Evolutionary conservation across 2,797 vertebrate genomes (phyloP).

Genomic region (Buceros bicornis): DNA sequence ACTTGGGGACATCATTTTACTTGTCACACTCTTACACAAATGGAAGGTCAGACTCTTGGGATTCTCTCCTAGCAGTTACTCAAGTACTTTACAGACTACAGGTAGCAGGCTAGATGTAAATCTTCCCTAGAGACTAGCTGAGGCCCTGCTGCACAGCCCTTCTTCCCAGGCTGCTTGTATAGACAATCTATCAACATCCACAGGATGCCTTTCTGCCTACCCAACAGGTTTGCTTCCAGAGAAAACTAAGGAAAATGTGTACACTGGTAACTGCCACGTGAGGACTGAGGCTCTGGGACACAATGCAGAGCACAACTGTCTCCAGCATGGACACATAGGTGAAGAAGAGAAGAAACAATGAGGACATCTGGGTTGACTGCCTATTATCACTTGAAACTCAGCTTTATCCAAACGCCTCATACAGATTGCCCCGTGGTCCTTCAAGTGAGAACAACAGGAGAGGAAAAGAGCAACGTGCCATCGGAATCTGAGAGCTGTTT

Average conservation of each 20-base stretch:
- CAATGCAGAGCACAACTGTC: not conserved
- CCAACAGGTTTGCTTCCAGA: not conserved
- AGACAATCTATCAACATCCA: not conserved
- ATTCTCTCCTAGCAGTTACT: not conserved
- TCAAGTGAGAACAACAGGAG: not conserved
- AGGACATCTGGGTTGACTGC: not conserved
- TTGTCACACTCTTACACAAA: not conserved
- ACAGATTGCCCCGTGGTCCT: not conserved
- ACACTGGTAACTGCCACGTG: accelerated
- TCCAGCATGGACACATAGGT: not conserved
- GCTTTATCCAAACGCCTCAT: not conserved
- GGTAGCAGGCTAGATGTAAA: not conserved
- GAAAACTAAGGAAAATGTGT: not conserved
- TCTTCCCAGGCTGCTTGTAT: not conserved
- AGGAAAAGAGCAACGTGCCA: accelerated
- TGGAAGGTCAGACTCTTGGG: not conserved
- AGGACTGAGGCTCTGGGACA: not conserved
- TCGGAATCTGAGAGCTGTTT: not conserved
- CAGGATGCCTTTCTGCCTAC: not conserved
- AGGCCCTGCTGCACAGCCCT: not conserved
- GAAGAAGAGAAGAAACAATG: not conserved
- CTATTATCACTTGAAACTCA: not conserved
- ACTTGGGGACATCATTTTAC: not conserved
- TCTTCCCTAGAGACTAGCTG: not conserved
- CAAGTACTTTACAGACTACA: not conserved